These are phyloP conservation scores for Dicerorhinus sumatrensis DNA, from an alignment of 2,113 vertebrate species.

Conservation along the genomic window DNA sequence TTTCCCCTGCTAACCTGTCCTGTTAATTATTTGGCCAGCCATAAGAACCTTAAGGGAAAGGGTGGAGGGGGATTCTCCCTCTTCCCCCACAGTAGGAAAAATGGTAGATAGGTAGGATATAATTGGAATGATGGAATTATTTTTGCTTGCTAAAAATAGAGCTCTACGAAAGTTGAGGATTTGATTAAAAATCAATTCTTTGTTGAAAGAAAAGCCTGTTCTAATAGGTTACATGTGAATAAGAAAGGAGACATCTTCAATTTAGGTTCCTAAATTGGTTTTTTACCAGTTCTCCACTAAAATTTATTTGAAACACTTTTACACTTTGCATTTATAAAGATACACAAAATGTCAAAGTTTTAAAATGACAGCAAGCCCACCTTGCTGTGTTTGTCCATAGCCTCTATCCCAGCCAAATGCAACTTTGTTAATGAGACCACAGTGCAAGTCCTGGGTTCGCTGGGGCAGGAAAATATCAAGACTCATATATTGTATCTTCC, in stretches of 20 bases:
- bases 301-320: not conserved
- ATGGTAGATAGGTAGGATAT: not conserved
- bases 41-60: too few species aligned
- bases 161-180: not conserved
- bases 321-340: not conserved
- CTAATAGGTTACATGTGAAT: not conserved
- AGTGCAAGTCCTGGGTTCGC: too few species aligned
- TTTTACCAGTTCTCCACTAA: not conserved
- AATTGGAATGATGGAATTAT: not conserved
- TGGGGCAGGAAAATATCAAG: not conserved
- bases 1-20: too few species aligned
- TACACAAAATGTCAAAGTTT: not conserved
- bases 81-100: not conserved
- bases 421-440: not conserved
- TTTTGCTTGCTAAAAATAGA: not conserved
- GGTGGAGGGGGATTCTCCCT: too few species aligned
- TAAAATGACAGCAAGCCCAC: not conserved
- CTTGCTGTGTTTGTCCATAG: rapidly evolving
- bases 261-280: not conserved
- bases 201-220: not conserved
- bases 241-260: not conserved
- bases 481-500: not conserved
- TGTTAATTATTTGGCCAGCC: too few species aligned
- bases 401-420: too few species aligned
- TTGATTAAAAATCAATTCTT: not conserved